These are phyloP conservation scores for Myotis daubentonii DNA, from an alignment of 2,797 vertebrate genomes.

Conservation along the genomic window DNA sequence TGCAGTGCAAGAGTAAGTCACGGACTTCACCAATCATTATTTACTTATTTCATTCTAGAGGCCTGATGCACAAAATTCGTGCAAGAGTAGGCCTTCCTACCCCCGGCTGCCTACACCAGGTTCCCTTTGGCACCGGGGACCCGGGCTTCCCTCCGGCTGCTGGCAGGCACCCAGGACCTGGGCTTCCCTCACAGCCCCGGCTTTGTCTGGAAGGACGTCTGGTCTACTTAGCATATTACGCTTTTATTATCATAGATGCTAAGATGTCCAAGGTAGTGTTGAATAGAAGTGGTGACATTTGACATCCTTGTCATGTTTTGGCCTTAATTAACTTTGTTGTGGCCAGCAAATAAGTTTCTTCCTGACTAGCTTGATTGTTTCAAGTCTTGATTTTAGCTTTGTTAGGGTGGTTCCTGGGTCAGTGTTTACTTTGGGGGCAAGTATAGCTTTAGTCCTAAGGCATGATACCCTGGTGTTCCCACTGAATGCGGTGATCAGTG, in stretches of 20 bases:
- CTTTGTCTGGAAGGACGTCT: too few species aligned
- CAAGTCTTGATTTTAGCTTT: not conserved
- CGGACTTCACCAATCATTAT: not conserved
- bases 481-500: too few species aligned
- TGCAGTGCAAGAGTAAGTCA: not conserved
- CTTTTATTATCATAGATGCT: not conserved
- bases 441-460: not conserved
- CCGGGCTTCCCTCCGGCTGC: too few species aligned
- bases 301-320: not conserved
- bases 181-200: too few species aligned
- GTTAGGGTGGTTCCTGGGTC: not conserved
- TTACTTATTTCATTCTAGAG: not conserved
- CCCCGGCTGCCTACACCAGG: too few species aligned
- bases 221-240: too few species aligned
- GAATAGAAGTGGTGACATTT: not conserved
- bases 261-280: not conserved
- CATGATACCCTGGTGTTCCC: not conserved
- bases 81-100: too few species aligned
- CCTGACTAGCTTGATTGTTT: not conserved
- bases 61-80: too few species aligned
- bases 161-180: too few species aligned
- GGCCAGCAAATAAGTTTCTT: not conserved
- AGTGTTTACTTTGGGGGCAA: not conserved
- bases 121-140: too few species aligned
- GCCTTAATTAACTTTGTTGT: not conserved